Evolutionary conservation across 2,113 vertebrate species (phyloP).

Genomic region (Nicator chloris): DNA sequence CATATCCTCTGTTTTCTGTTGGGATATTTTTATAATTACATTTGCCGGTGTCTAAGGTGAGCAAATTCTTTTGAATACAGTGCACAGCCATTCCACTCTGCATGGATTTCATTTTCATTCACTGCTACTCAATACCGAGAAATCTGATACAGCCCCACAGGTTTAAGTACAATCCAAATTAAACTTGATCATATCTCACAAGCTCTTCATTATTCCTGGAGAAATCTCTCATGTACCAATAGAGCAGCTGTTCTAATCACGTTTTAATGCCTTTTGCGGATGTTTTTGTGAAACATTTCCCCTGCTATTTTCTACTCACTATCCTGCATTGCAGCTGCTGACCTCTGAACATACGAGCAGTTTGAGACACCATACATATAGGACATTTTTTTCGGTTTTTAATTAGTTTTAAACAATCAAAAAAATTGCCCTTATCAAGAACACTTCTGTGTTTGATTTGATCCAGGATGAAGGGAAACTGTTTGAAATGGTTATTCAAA

Average conservation of each 20-base stretch:
- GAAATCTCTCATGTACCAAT: background rate
- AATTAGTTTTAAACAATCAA: background rate
- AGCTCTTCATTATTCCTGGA: background rate
- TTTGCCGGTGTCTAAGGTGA: background rate
- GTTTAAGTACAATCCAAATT: slow-evolving; percentile 18
- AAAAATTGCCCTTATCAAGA: background rate
- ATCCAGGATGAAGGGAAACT: background rate
- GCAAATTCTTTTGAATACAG: background rate
- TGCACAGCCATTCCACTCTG: background rate
- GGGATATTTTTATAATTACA: slow-evolving; percentile 3
- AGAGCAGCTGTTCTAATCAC: background rate
- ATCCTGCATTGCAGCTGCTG: background rate
- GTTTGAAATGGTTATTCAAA: background rate
- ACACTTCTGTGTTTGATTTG: background rate
- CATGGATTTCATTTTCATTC: background rate
- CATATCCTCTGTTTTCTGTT: background rate
- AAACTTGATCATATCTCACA: slow-evolving; percentile 27
- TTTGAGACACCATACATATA: background rate
- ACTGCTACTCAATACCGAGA: background rate
- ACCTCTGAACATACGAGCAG: background rate
- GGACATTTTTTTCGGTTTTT: background rate
- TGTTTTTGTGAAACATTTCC: background rate
- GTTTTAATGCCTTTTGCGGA: background rate
- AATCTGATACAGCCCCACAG: background rate
- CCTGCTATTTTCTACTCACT: background rate